Conservation (phyloP, 1,140 invertebrate species). For the Trichomalopsis sarcophagae region DNA sequence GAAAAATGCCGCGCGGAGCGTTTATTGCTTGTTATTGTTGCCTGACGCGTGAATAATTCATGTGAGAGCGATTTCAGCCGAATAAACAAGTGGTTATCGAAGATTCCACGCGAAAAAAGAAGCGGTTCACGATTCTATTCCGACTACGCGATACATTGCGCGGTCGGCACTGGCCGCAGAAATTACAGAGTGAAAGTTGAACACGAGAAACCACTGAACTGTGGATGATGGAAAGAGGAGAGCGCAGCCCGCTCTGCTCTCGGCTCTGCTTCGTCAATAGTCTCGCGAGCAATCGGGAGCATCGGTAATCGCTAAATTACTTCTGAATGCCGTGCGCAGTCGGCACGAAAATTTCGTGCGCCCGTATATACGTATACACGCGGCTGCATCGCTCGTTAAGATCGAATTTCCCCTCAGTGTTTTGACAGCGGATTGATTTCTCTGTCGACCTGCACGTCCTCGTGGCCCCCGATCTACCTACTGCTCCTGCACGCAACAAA, state of each 20-base stretch:
- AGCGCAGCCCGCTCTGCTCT: background rate
- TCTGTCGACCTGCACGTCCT: slow-evolving; percentile 46
- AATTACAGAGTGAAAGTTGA: slow-evolving; percentile 36
- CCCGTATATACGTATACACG: background rate
- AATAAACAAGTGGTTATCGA: slow-evolving; percentile 5
- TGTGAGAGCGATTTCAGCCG: background rate
- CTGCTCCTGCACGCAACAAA: slow-evolving; percentile 11
- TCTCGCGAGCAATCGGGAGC: slow-evolving; percentile 50
- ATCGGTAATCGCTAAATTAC: slow-evolving; percentile 65
- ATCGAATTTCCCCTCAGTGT: slow-evolving; percentile 26
- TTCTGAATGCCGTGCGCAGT: slow-evolving; percentile 55
- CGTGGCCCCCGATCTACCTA: background rate
- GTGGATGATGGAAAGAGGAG: slow-evolving; percentile 20
- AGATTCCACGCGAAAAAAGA: background rate
- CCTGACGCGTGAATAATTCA: background rate
- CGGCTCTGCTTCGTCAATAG: slow-evolving; percentile 39
- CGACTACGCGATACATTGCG: background rate
- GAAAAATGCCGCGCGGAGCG: background rate
- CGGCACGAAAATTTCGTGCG: slow-evolving; percentile 34
- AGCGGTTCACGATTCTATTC: background rate
- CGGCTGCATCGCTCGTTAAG: slow-evolving; percentile 33
- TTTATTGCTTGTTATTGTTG: slow-evolving; percentile 9
- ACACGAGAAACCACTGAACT: slow-evolving; percentile 22
- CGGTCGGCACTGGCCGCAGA: background rate
- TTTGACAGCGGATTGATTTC: slow-evolving; percentile 62